Conservation (phyloP, 2,888 invertebrate species). For the Argynnis bischoffii region DNA sequence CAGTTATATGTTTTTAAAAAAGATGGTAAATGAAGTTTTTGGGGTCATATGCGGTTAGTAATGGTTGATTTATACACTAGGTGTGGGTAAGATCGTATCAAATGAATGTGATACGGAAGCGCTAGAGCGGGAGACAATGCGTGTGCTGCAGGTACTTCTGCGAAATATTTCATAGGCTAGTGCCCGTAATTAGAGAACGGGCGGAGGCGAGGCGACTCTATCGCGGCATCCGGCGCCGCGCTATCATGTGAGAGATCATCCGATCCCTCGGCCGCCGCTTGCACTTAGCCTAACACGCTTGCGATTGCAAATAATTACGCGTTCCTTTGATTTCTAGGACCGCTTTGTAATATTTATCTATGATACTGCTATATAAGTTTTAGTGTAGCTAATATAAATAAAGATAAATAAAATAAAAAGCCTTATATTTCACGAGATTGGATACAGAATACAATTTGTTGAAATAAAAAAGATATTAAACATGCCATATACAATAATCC, state of each 20-base stretch:
- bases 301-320: constrained; percentile 42
- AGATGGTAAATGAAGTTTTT: not conserved
- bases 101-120: constrained; percentile 59
- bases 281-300: constrained; percentile 41
- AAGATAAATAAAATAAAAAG: too few relatives aligned
- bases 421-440: too few relatives aligned
- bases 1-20: too few relatives aligned
- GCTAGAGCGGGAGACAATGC: constrained; percentile 61
- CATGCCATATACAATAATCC: too few relatives aligned
- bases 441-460: too few relatives aligned
- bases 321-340: constrained; percentile 26
- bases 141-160: constrained; percentile 53
- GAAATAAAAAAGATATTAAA: too few relatives aligned
- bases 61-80: constrained; percentile 14
- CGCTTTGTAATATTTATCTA: constrained; percentile 18
- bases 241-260: constrained; percentile 75
- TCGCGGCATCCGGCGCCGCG: constrained; percentile 63
- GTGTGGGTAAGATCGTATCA: constrained; percentile 25
- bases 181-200: constrained; percentile 72
- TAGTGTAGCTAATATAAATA: not conserved
- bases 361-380: not conserved
- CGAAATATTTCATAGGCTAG: constrained; percentile 60
- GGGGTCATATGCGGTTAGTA: not conserved
- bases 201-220: constrained; percentile 58
- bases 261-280: constrained; percentile 38